Conservation (phyloP, 1,140 invertebrate species). For the Heliconius hewitsoni region DNA sequence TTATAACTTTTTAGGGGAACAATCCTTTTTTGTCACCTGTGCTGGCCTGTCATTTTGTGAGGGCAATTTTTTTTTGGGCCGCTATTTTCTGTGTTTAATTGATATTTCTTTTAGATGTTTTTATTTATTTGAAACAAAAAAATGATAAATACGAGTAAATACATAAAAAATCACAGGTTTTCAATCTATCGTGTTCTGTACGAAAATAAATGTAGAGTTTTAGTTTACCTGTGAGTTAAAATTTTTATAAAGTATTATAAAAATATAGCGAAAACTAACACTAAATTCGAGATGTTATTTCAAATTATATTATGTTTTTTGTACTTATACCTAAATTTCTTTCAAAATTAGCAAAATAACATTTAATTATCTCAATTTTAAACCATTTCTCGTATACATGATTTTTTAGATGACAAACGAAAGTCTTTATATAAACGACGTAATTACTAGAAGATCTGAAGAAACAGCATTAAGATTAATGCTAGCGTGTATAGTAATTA, state of each 20-base stretch:
- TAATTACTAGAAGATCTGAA: conserved; percentile 44
- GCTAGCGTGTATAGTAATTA: conserved; percentile 38
- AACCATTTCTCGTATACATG: not conserved
- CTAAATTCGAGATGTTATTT: no score
- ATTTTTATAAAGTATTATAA: no score
- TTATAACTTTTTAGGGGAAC: conserved; percentile 36
- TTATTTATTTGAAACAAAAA: not conserved
- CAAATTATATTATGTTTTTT: no score
- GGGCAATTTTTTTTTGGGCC: not conserved
- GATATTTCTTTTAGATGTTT: not conserved
- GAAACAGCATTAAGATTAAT: conserved; percentile 43
- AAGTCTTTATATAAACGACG: conserved; percentile 34
- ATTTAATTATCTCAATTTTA: not conserved
- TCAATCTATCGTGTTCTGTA: no score
- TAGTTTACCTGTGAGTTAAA: no score
- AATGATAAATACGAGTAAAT: not conserved
- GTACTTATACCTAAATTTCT: not conserved
- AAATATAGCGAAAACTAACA: no score
- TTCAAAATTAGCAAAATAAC: not conserved
- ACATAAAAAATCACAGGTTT: no score
- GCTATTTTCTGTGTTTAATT: not conserved
- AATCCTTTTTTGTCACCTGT: conserved; percentile 28
- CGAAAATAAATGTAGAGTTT: no score
- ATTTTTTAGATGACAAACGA: conserved; percentile 15
- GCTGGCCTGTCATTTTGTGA: not conserved